A percentile compares a stretch with the other conserved stretches of the same genome.
Conservation (phyloP, 1,140 invertebrate genomes). For the Macrostomum lignano region DNA sequence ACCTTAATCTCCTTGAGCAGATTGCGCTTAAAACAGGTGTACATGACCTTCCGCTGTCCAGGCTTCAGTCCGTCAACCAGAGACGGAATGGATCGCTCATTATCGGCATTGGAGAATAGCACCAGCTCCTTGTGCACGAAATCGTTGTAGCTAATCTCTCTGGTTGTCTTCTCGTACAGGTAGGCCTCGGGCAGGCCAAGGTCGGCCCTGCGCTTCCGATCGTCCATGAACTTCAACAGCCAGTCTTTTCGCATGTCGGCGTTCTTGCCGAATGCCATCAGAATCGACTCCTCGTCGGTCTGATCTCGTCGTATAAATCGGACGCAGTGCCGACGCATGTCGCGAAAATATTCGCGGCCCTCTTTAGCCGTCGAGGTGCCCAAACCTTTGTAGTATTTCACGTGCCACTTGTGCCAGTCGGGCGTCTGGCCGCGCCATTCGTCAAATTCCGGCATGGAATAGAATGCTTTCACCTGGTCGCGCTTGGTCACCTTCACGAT, state of each 20-base stretch:
- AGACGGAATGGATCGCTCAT: slow-evolving; percentile 73
- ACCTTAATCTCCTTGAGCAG: slow-evolving; percentile 89
- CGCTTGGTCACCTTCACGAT: slow-evolving; percentile 73
- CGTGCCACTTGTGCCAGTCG: slow-evolving; percentile 68
- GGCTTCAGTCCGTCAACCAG: slow-evolving; percentile 84
- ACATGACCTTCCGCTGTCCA: slow-evolving; percentile 73
- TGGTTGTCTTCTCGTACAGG: slow-evolving; percentile 68
- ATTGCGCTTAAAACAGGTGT: slow-evolving; percentile 80
- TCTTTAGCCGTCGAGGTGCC: slow-evolving; percentile 91
- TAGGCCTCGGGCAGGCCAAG: slow-evolving; percentile 51
- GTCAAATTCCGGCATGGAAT: slow-evolving; percentile 86
- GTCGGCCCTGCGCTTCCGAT: slow-evolving; percentile 42
- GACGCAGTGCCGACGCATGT: slow-evolving; percentile 74
- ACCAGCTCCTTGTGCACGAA: slow-evolving; percentile 92
- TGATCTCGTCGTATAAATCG: slow-evolving; percentile 43
- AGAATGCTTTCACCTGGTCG: slow-evolving; percentile 50
- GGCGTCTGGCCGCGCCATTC: slow-evolving; percentile 70
- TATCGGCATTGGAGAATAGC: slow-evolving; percentile 82
- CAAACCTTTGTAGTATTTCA: slow-evolving; percentile 59
- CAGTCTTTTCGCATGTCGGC: slow-evolving; percentile 83
- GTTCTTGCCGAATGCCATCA: slow-evolving; percentile 66
- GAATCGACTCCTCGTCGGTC: slow-evolving; percentile 2
- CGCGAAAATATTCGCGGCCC: slow-evolving; percentile 88
- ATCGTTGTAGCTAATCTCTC: slow-evolving; percentile 52
- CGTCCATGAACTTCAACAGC: slow-evolving; percentile 83